phyloP scores from a whole-genome alignment of 1,140 invertebrate genomes.

The Aphelinus certus region DNA sequence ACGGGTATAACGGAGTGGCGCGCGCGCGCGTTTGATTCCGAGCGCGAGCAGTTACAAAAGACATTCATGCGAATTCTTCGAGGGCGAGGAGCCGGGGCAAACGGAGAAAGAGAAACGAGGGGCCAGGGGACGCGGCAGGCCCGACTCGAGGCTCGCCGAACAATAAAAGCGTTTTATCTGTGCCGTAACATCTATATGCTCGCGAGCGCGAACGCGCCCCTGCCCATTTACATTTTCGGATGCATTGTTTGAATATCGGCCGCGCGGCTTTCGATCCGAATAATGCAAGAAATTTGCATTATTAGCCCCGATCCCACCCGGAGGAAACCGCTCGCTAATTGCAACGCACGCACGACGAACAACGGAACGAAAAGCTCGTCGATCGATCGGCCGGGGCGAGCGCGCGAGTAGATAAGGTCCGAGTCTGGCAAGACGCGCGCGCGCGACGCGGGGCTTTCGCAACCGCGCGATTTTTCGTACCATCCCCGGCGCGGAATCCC shows the following conservation, averaged over 20 bases:
- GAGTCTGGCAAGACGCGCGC: no score
- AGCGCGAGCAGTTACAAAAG: constrained; percentile 1
- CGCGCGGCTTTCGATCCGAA: no score
- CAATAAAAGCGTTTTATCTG: constrained; percentile 33
- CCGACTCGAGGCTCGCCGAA: background rate
- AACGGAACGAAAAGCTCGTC: background rate
- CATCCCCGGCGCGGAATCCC: no score
- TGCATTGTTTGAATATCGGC: background rate
- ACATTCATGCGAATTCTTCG: constrained; percentile 22
- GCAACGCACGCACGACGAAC: background rate
- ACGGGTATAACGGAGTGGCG: background rate
- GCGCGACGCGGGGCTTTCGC: no score
- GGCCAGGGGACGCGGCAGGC: no score
- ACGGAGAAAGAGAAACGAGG: background rate
- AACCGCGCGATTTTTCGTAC: no score
- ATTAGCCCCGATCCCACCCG: background rate
- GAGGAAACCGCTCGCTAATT: no score
- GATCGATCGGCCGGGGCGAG: background rate
- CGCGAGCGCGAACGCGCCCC: background rate
- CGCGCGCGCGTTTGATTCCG: constrained; percentile 2
- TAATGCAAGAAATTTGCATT: background rate
- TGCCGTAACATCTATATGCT: constrained; percentile 9
- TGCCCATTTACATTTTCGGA: background rate
- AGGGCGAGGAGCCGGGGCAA: background rate
- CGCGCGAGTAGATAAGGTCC: no score